Percentiles rank a stretch among this genome's conserved stretches.
Conservation (phyloP, 2,888 invertebrate species). For the Eupithecia subfuscata region DNA sequence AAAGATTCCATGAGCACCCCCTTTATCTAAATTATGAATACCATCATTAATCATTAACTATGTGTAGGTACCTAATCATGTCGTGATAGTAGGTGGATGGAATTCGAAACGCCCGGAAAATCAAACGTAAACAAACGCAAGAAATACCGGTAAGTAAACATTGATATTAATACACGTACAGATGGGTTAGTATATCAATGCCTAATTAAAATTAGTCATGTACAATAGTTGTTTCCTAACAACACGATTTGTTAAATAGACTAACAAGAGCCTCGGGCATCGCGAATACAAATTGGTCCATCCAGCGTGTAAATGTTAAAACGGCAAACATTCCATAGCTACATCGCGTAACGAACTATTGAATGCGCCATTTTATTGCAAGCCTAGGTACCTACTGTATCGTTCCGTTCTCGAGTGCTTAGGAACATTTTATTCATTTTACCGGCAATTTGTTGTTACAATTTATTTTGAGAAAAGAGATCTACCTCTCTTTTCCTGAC, state of each 20-base stretch:
- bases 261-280: neutral
- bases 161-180: too few relatives aligned
- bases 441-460: neutral
- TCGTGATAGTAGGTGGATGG: neutral
- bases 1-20: too few relatives aligned
- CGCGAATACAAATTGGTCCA: slow-evolving; percentile 15
- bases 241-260: slow-evolving; percentile 10
- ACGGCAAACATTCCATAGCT: slow-evolving; percentile 2
- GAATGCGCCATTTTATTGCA: slow-evolving; percentile 1
- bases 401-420: neutral
- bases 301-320: slow-evolving; percentile 15
- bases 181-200: too few relatives aligned
- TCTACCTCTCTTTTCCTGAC: too few relatives aligned
- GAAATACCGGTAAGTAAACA: too few relatives aligned
- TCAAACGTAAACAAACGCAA: neutral
- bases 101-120: neutral
- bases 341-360: slow-evolving; percentile 6
- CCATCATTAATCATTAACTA: too few relatives aligned
- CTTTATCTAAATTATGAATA: too few relatives aligned
- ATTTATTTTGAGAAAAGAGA: too few relatives aligned
- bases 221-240: neutral
- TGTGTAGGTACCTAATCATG: too few relatives aligned
- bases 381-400: neutral
- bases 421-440: neutral
- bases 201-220: neutral